phyloP scores from a whole-genome alignment of 2,888 invertebrate genomes.

The Maniola hyperantus region DNA sequence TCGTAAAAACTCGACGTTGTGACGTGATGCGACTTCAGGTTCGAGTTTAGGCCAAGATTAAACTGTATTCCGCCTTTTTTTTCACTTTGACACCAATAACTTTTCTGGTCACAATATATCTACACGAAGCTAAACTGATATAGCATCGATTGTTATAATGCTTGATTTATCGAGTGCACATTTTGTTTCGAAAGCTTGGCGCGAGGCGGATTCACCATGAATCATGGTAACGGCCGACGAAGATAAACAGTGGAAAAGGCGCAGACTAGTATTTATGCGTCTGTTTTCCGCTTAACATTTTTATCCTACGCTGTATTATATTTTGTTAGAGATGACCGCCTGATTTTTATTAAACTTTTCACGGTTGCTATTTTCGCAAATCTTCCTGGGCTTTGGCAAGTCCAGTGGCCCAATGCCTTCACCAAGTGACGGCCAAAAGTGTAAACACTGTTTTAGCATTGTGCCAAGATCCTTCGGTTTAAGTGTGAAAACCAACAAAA shows the following conservation, averaged over 20 bases:
- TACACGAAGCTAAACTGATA: conserved; percentile 50
- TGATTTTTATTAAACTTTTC: not conserved
- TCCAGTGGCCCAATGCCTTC: no score
- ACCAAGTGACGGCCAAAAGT: no score
- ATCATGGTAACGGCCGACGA: conserved; percentile 57
- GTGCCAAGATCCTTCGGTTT: no score
- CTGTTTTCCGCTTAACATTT: conserved; percentile 37
- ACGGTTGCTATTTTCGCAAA: not conserved
- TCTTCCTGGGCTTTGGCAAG: not conserved
- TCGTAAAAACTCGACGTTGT: no score
- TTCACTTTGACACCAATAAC: conserved; percentile 40
- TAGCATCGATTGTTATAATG: conserved; percentile 61
- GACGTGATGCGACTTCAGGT: no score
- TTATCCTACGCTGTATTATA: conserved; percentile 15
- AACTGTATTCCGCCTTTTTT: not conserved
- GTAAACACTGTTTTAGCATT: no score
- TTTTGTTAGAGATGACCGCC: conserved; percentile 1
- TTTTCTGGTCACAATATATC: conserved; percentile 52
- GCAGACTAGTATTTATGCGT: conserved; percentile 45
- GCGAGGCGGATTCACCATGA: conserved; percentile 56
- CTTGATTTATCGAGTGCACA: conserved; percentile 69
- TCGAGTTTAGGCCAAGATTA: no score
- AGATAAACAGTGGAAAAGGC: conserved; percentile 59
- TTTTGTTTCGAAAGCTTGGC: conserved; percentile 58
- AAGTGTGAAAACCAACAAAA: no score